Evolutionary conservation across 2,888 invertebrate genomes (phyloP), one percentile per base, ranked within the genome.

Genomic region (Leptinotarsa haldemani): DNA sequence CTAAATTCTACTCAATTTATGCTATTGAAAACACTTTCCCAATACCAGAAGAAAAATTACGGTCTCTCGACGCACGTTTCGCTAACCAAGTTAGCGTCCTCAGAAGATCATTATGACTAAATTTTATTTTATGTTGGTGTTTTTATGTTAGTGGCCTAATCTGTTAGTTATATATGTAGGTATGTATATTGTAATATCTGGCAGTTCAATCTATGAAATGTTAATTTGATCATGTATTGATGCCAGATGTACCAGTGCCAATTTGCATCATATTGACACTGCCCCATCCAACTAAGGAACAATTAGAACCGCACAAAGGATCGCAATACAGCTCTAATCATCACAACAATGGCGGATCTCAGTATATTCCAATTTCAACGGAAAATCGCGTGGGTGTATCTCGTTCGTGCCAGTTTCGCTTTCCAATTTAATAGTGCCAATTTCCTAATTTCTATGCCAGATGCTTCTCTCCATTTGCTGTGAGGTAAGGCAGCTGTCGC

Each of bases 241-340:
- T 40, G 40, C 52, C 52, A 18, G n/a, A 18, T 12, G 3, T 56
- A 56, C 3, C 56, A 22, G 56, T 13, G 22, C 56, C 25, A 56
- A 56, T 56, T 25, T 56, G 16, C 56, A 56, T 56, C 4, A 56
- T 56, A 4, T 56, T 22, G 15, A 22, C 25, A 22, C 15, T 13
- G 22, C 22, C 13, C 56, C 2, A 22, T 22, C 56, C 25, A 20
- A 22, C 22, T 56, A 25, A 56, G 56, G 22, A 56, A 56, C 56
- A 56, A 56, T 56, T 56, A 56, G 56, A 56, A 22, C 56, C 56
- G 56, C 25, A 56, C 15, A 56, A 22, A 56, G 56, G 56, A 56
- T 56, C 15, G 20, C 15, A 22, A 56, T 56, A 56, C 56, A 56
- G 13, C 22, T 56, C 56, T 56, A 25, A 56, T 56, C 25, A 56